A percentile compares a stretch with the other conserved stretches of the same genome.
phyloP scores from a whole-genome alignment of 53 echinoderm and acorn worm genomes.

The Holothuria leucospilota region DNA sequence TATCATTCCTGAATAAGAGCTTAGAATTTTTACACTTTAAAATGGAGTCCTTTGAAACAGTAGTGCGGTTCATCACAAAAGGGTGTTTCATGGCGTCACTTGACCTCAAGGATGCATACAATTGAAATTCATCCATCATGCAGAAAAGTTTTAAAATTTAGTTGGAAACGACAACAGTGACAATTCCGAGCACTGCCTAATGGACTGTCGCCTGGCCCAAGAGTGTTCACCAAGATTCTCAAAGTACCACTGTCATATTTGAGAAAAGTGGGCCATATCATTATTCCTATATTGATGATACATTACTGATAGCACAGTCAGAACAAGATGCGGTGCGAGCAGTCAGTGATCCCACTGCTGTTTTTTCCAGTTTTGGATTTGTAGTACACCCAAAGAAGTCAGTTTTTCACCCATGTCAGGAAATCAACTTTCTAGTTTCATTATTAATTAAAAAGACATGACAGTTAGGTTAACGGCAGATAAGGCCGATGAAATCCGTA shows the following conservation, averaged over 20 bases:
- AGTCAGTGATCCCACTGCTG: conserved; percentile 21
- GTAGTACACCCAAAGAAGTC: conserved; percentile 21
- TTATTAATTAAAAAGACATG: conserved; percentile 11
- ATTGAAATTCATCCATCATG: no score
- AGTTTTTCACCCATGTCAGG: conserved; percentile 9
- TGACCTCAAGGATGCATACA: no score
- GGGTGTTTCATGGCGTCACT: no score
- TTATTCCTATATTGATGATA: conserved; percentile 6
- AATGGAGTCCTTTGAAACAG: no score
- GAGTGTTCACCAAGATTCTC: conserved; percentile 65
- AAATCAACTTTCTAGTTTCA: conserved; percentile 4
- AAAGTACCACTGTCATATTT: conserved; percentile 26
- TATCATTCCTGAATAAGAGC: no score
- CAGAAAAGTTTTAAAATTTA: no score
- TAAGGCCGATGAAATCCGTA: conserved; percentile 12
- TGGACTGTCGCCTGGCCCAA: conserved; percentile 38
- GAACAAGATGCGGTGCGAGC: conserved; percentile 1
- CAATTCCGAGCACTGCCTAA: not conserved
- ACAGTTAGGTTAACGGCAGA: conserved; percentile 27
- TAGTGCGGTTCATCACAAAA: no score
- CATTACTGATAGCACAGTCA: conserved; percentile 9
- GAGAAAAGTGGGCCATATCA: not conserved
- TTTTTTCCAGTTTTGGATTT: conserved; percentile 14
- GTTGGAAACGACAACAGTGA: no score
- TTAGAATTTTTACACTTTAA: no score